Base-by-base conservation (phyloP, 2,888 invertebrate species). In the Platynereis dumerilii region DNA sequence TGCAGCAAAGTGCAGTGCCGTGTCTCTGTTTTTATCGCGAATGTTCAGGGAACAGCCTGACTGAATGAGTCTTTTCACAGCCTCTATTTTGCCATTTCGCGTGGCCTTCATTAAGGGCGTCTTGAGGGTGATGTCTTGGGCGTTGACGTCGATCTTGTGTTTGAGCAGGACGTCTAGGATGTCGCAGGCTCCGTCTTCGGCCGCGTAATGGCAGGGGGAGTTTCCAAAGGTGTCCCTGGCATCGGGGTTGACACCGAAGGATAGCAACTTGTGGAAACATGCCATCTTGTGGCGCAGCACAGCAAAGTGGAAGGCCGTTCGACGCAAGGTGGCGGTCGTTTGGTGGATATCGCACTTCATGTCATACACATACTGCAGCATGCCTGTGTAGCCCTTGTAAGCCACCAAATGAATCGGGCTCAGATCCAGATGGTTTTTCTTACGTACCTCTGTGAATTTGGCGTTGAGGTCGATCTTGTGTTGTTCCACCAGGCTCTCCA, bases 21-120 rank as follows among this genome's bases (percentile, higher is more conserved):
- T 83, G 70, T 83, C 82, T 53, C 78, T 77, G 69, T 83, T 82
- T 68, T 81, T 74, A 69, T 83, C 82, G 5, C 81, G 80, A 24
- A 83, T 78, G 60, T 83, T 83, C 29, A 82, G 71, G 60, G 78
- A 75, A 61, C 79, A 80, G 54, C 78, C 76, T 10, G 79, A 81
- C 17, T 75, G 70, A 1, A 82, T 65, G 44, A 83, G 70, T 3
- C 81, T 69, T 45, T 81, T 69, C 20, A 83, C 81, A 2, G 82
- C 82, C 63, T 81, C 80, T 3, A 81, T 77, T 67, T 82, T 82
- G 64, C 80, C 82, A 72, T 82, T 83, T n/a, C 83, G 69, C 1
- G 83, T 82, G 0, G 83, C 81, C 68, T 83, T 83, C 82, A 83
- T 83, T 53, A 83, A 74, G 2, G 83, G 82, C 29, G 83, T 83